Percentiles rank a stretch among this genome's conserved stretches.
These are phyloP conservation scores for Hylyphantes graminicola DNA, from an alignment of 1,140 invertebrate species.

Conservation along the genomic window DNA sequence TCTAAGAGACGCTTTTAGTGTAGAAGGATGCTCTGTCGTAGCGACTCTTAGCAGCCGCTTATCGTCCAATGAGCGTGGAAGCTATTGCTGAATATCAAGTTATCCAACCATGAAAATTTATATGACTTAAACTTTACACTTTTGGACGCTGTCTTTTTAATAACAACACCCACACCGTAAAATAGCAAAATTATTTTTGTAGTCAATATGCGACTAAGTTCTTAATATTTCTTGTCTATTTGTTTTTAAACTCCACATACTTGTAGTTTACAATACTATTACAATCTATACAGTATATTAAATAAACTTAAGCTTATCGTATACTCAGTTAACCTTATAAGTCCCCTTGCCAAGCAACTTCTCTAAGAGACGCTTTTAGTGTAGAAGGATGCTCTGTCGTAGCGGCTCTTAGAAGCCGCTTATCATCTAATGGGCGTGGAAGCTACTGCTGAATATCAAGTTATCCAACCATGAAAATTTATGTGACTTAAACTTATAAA, in stretches of 20 bases:
- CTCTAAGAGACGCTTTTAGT: constrained; percentile 31
- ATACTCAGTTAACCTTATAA: no score
- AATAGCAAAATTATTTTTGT: no score
- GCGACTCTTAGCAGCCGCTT: constrained; percentile 16
- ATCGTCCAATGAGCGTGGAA: constrained; percentile 8
- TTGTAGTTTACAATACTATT: no score
- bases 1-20: constrained; percentile 26
- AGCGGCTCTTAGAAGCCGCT: constrained; percentile 13
- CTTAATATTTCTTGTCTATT: no score
- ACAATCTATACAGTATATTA: no score
- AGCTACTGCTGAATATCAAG: constrained; percentile 23
- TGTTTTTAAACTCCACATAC: no score
- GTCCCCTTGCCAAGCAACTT: background rate
- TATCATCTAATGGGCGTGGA: constrained; percentile 11
- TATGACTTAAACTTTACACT: no score
- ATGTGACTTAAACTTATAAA: no score
- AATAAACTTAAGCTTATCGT: no score
- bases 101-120: background rate
- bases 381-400: constrained; percentile 13
- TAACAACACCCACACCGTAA: no score
- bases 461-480: background rate
- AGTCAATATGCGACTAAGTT: no score
- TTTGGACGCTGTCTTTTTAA: no score
- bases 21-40: constrained; percentile 14
- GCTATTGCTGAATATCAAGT: constrained; percentile 29